Percentiles rank a stretch among this genome's conserved stretches.
Evolutionary conservation across 2,888 invertebrate genomes (phyloP).

Genomic region (Tetramorium bicarinatum): DNA sequence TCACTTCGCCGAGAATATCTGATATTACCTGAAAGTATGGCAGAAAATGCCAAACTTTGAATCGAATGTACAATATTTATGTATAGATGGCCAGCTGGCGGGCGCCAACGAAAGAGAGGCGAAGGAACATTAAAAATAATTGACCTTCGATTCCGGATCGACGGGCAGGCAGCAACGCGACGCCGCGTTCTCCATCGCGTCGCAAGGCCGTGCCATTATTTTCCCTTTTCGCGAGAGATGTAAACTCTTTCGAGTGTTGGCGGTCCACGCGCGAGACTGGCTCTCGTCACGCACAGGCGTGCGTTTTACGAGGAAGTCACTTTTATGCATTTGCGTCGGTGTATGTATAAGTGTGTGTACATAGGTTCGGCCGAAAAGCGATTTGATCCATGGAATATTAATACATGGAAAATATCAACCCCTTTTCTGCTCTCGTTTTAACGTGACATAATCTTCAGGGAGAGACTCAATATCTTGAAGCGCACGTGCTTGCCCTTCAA

Average conservation of each 20-base stretch:
- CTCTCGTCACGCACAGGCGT: not conserved
- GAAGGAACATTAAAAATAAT: conserved; percentile 64
- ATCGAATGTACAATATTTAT: conserved; percentile 16
- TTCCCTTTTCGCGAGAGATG: conserved; percentile 37
- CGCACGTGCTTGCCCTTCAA: conserved; percentile 27
- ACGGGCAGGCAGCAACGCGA: conserved; percentile 48
- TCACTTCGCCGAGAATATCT: not conserved
- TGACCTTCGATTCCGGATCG: conserved; percentile 72
- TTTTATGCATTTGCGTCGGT: not conserved
- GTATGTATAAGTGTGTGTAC: too few species aligned
- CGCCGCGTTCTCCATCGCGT: conserved; percentile 20
- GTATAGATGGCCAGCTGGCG: conserved; percentile 9
- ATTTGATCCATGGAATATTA: conserved; percentile 7
- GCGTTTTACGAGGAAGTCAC: not conserved
- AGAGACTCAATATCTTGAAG: not conserved
- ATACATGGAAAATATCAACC: conserved; percentile 29
- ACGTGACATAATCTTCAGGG: conserved; percentile 31
- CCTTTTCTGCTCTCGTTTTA: conserved; percentile 26
- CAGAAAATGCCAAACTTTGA: conserved; percentile 1
- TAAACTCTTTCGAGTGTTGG: conserved; percentile 42
- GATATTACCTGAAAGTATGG: not conserved
- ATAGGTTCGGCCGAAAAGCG: conserved; percentile 4
- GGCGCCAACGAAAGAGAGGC: conserved; percentile 45
- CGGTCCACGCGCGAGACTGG: not conserved
- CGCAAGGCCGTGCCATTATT: conserved; percentile 53